A percentile compares a stretch with the other conserved stretches of the same genome.
Conservation (phyloP, 2,113 vertebrate genomes). For the Gambusia affinis region DNA sequence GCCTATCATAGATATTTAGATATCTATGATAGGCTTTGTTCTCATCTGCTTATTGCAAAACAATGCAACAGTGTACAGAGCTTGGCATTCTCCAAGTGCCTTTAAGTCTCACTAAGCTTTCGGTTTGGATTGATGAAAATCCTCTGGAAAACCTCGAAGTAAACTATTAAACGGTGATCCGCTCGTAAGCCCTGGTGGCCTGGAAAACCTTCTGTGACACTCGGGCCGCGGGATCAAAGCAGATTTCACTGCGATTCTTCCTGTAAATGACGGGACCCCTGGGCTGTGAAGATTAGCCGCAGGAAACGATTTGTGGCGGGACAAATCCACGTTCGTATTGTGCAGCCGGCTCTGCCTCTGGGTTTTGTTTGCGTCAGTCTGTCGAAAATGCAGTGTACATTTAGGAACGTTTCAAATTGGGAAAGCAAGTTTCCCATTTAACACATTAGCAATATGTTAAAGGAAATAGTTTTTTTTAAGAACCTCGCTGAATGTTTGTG, state of each 20-base stretch:
- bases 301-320: background rate
- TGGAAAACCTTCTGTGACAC: slow-evolving; percentile 14
- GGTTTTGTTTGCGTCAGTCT: background rate
- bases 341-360: background rate
- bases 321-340: background rate
- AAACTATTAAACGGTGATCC: background rate
- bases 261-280: background rate
- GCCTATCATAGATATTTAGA: too few species aligned
- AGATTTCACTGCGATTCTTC: background rate
- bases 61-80: background rate
- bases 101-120: background rate
- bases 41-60: background rate
- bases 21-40: background rate
- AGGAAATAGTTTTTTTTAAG: too few species aligned
- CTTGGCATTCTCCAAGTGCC: background rate
- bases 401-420: too few species aligned
- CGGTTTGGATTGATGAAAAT: slow-evolving; percentile 4
- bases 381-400: too few species aligned
- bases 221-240: background rate
- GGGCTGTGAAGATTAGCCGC: slow-evolving; percentile 1
- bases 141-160: background rate
- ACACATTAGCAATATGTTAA: too few species aligned
- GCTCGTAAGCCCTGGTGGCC: background rate
- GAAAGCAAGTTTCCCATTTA: too few species aligned
- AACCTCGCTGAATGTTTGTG: too few species aligned